Conservation (phyloP, 2,113 vertebrate genomes). For the Neolamprologus tretocephalus region DNA sequence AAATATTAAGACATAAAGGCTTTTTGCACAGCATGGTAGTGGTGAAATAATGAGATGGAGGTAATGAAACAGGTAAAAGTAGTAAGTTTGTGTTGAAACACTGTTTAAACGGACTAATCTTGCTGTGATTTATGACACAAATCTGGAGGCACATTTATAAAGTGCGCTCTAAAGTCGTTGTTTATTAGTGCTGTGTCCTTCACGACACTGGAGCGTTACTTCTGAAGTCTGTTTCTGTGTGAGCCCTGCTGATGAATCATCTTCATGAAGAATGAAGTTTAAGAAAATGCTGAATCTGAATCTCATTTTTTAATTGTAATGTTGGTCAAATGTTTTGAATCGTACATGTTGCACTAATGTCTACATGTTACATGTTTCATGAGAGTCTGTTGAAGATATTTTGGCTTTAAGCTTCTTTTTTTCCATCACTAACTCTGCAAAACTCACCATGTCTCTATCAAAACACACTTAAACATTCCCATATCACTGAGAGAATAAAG, state of each 20-base stretch:
- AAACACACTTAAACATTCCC: background rate
- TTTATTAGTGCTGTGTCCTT: background rate
- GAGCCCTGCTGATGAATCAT: background rate
- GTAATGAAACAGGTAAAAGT: background rate
- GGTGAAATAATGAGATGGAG: background rate
- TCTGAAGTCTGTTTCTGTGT: background rate
- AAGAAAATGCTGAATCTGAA: background rate
- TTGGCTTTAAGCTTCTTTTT: background rate
- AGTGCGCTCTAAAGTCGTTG: background rate
- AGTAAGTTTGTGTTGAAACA: background rate
- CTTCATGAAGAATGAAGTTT: background rate
- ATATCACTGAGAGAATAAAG: background rate
- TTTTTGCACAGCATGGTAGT: background rate
- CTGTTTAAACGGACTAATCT: background rate
- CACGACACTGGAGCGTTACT: background rate
- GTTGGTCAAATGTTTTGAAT: background rate
- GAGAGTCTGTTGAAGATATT: background rate
- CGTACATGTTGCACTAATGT: background rate
- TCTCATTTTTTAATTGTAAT: too few species aligned
- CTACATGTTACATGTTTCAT: background rate
- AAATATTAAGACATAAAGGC: background rate
- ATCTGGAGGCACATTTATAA: background rate
- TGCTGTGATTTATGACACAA: accelerated
- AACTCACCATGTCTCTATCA: background rate
- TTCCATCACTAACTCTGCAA: background rate